Conservation (phyloP, 1,140 invertebrate species). For the Rhyzopertha dominica region DNA sequence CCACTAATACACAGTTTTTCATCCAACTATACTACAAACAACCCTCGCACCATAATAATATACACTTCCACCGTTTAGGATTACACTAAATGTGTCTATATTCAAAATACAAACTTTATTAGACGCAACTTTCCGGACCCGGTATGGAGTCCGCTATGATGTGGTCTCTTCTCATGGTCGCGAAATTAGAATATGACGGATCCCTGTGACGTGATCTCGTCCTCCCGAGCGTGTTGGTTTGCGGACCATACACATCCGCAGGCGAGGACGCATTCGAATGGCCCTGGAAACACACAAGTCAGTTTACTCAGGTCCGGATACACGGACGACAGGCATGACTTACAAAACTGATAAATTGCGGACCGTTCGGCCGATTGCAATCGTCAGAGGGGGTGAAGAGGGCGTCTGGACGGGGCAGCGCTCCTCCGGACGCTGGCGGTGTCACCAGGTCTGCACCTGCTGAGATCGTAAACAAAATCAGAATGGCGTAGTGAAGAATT, state of each 20-base stretch:
- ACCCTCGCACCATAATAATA: no score
- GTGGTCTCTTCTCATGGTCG: conserved; percentile 49
- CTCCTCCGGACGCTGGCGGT: conserved; percentile 28
- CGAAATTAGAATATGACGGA: conserved; percentile 37
- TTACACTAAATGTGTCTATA: no score
- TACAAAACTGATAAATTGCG: no score
- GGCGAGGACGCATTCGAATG: conserved; percentile 20
- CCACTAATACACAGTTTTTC: no score
- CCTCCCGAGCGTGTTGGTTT: conserved; percentile 36
- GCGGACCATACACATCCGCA: conserved; percentile 17
- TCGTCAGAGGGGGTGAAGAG: conserved; percentile 39
- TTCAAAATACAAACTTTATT: no score
- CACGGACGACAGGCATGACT: background rate
- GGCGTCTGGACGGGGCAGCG: conserved; percentile 40
- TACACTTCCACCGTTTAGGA: no score
- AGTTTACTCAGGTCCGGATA: background rate
- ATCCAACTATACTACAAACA: no score
- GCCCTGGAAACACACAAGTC: conserved; percentile 13
- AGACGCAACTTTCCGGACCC: conserved; percentile 71
- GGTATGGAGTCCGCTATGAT: conserved; percentile 69
- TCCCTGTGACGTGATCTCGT: conserved; percentile 35
- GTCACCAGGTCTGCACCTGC: conserved; percentile 29
- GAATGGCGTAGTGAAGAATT: no score
- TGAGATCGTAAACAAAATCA: no score
- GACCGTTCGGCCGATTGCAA: conserved; percentile 25